Base-by-base conservation (phyloP, 2,888 invertebrate genomes). In the Hyposoter didymator region DNA sequence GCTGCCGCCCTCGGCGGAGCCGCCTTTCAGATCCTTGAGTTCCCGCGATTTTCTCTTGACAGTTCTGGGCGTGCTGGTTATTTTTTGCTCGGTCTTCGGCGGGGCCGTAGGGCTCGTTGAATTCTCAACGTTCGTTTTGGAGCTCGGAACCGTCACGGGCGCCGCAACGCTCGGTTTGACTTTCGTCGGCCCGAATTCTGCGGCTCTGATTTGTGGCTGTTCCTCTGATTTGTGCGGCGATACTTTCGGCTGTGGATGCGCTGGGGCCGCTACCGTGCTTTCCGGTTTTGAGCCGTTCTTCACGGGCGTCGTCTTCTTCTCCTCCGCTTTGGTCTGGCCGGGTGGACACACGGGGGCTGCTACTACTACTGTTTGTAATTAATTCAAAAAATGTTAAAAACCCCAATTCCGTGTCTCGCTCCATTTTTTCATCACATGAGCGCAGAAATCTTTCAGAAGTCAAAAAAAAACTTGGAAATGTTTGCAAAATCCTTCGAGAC, bases 11-110 rank as follows among this genome's bases (percentile, higher is more conserved):
- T 93, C 94, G 28, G 84, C 79, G 0, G 89, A 86, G 5, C 59
- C 80, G 17, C 90, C 90, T 74, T 92, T 92, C 35, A 91, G 88
- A 82, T 93, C 93, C 66, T 93, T 92, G 85, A 93, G 47, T 86
- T 94, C 94, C 81, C 92, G 91, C 17, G 92, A 90, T 88, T 92
- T 93, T 86, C 93, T 90, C 81, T 93, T 93, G 19, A 90, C 90
- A 32, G 88, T 87, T 88, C 93, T 92, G 74, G 91, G 90, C 49
- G 90, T 89, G 82, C 84, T 87, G 22, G 79, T 82, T 35, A 86
- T 81, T 88, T 89, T 88, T 78, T 86, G 82, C 55, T 89, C 89
- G 66, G 82, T 45, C 72, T 95, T 95, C 94, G 88, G 94, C 90
- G 88, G 94, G 90, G 84, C 94, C 91, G 84, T 91, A 90, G 92